Base-by-base conservation (phyloP, 2,888 invertebrate species). In the Pseudococcus viburni region DNA sequence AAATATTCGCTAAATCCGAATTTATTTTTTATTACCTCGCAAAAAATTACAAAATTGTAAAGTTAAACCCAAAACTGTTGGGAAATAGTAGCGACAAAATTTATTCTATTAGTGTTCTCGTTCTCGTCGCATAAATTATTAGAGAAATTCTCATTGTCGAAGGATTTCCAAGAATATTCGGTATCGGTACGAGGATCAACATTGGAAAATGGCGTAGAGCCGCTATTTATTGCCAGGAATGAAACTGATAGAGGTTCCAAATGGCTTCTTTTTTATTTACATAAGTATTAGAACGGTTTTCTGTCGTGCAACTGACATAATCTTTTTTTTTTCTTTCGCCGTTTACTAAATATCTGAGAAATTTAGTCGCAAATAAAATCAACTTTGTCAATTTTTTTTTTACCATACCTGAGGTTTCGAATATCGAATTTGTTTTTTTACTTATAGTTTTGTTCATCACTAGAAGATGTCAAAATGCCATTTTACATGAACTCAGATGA, bases 141-240 rank as follows among this genome's bases (percentile, higher is more conserved):
- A 80, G 42, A 39, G 80, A 80, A 80, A 80, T 80, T 80, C 42
- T 80, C 80, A 33, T 80, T 42, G 80, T 80, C 80, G 39, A 80
- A 80, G n/a, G 42, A 80, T 80, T 80, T 80, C 80, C 80, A 42
- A 80, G 42, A 42, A 33, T 80, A 80, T 80, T 80, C 42, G 80
- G 8, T 80, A 80, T 80, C 80, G 42, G 80, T 80, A 80, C 80
- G 42, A 80, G 80, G 46, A 80, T 80, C 80, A 80, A 80, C 80
- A 42, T 80, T 80, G 42, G 80, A 80, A 80, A 80, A 80, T 19
- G 46, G 42, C 80, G 80, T n/a, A 22, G n/a, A 80, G 42, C 80
- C 42, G n/a, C 80, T 80, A 80, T 80, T 80, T 80, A 80, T 80
- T 80, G 80, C 80, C 80, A 80, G n/a, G 42, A 80, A 80, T 80